Conservation (phyloP, 2,888 invertebrate species). For the Abscondita cerata region DNA sequence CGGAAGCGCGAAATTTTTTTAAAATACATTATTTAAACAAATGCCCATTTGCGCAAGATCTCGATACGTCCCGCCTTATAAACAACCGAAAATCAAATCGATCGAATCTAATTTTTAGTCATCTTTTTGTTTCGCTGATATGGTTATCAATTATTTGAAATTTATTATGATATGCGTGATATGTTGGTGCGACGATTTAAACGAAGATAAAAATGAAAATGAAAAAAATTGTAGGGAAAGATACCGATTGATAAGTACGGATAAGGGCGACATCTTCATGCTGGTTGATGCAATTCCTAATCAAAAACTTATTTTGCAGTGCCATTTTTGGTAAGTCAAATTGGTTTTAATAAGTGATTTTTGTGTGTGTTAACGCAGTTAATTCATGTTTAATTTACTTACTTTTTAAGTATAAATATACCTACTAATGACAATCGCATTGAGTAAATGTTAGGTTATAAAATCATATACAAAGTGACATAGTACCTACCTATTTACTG, state of each 20-base stretch:
- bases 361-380: no score
- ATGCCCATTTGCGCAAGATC: constrained; percentile 37
- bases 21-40: constrained; percentile 4
- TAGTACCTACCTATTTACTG: no score
- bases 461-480: no score
- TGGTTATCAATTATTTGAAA: background rate
- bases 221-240: constrained; percentile 58
- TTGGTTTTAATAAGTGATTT: no score
- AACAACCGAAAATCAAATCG: constrained; percentile 37
- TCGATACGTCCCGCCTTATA: constrained; percentile 37
- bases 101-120: constrained; percentile 14
- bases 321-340: constrained; percentile 60
- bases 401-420: no score
- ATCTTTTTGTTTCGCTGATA: no score
- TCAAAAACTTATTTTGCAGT: constrained; percentile 58
- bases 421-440: no score
- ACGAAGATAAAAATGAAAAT: constrained; percentile 40
- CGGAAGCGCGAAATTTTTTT: no score
- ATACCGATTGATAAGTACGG: constrained; percentile 56
- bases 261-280: constrained; percentile 59
- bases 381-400: no score
- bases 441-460: no score
- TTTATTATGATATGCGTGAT: background rate
- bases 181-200: constrained; percentile 17
- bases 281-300: constrained; percentile 58